These are phyloP conservation scores for Silurus glanis DNA, from an alignment of 2,113 vertebrate genomes.

Conservation along the genomic window DNA sequence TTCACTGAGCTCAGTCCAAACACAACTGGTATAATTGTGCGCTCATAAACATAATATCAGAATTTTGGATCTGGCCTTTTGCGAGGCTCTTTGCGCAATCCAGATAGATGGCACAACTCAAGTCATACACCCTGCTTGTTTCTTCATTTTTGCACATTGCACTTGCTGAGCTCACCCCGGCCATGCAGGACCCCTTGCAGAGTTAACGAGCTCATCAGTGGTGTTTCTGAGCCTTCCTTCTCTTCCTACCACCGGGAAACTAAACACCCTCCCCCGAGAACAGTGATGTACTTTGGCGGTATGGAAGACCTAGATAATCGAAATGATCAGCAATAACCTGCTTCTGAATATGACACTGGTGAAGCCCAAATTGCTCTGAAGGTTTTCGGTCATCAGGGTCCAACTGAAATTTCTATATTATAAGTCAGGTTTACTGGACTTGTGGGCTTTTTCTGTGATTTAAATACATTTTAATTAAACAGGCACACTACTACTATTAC, in stretches of 20 bases:
- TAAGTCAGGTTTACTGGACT: background rate
- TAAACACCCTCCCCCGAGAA: background rate
- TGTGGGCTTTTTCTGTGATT: background rate
- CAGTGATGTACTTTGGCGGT: background rate
- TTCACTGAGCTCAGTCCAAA: background rate
- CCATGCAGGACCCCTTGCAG: background rate
- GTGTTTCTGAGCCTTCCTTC: background rate
- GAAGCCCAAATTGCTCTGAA: background rate
- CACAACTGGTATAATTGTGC: background rate
- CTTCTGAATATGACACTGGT: background rate
- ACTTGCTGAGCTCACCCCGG: background rate
- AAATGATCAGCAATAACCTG: background rate
- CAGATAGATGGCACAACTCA: background rate
- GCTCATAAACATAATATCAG: background rate
- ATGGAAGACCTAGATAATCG: background rate
- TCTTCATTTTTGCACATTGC: background rate
- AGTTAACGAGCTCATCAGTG: conserved; percentile 9
- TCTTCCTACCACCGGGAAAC: background rate
- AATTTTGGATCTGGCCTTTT: background rate
- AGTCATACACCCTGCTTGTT: background rate
- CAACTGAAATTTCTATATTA: background rate
- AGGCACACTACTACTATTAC: background rate
- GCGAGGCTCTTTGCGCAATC: conserved; percentile 14
- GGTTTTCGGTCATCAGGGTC: background rate
- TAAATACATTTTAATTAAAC: background rate